Evolutionary conservation across 2,888 invertebrate species (phyloP).

Genomic region (Heliconius hortense): DNA sequence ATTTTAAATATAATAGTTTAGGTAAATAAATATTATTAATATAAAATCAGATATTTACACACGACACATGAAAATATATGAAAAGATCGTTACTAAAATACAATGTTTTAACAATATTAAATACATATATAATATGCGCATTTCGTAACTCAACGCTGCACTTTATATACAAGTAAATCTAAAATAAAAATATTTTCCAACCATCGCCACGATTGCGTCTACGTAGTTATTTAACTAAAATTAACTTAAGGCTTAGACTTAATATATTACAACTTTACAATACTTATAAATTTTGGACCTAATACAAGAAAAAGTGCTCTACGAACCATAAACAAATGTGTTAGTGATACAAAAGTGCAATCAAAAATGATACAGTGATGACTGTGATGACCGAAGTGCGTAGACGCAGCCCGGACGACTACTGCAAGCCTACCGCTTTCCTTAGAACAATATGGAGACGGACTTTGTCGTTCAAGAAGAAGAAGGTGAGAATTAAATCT

Average conservation of each 20-base stretch:
- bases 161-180: too few species aligned
- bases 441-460: slow-evolving; percentile 71
- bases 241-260: background rate
- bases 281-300: too few species aligned
- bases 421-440: slow-evolving; percentile 61
- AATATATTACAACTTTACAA: background rate
- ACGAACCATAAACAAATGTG: background rate
- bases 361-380: slow-evolving; percentile 54
- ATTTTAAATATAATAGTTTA: too few species aligned
- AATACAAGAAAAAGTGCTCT: background rate
- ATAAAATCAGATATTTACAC: too few species aligned
- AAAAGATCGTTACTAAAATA: too few species aligned
- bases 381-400: slow-evolving; percentile 74
- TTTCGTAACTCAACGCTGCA: too few species aligned
- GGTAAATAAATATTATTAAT: too few species aligned
- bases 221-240: background rate
- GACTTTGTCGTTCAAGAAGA: slow-evolving; percentile 68
- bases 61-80: too few species aligned
- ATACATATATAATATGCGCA: too few species aligned
- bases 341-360: slow-evolving; percentile 26
- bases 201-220: too few species aligned
- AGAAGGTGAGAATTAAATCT: slow-evolving; percentile 62
- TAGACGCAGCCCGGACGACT: slow-evolving; percentile 55
- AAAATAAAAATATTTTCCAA: too few species aligned
- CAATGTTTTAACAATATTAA: too few species aligned